These are phyloP conservation scores for Lipophrys pholis DNA, from an alignment of 2,113 vertebrate species.

Conservation along the genomic window DNA sequence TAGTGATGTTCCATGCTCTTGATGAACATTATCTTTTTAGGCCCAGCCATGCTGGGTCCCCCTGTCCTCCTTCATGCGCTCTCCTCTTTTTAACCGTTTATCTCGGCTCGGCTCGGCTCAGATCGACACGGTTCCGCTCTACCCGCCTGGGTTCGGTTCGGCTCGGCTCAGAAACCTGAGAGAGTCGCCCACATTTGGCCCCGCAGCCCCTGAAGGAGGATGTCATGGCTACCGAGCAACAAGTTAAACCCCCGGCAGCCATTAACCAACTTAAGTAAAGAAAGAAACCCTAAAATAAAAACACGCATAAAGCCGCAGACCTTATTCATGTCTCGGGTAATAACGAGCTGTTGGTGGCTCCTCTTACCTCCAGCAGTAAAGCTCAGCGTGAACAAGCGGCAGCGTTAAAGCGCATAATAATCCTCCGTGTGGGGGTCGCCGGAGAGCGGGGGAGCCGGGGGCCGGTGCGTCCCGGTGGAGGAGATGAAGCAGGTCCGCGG, in stretches of 20 bases:
- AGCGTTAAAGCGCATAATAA: constrained; percentile 64
- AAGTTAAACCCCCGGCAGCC: constrained; percentile 48
- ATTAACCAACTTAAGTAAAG: constrained; percentile 9
- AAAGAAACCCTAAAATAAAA: background rate
- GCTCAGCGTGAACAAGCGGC: constrained; percentile 53
- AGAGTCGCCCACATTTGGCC: constrained; percentile 39
- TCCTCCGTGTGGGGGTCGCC: constrained; percentile 22
- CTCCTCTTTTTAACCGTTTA: background rate
- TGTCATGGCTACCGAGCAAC: constrained; percentile 70
- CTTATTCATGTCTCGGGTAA: background rate
- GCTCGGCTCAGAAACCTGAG: constrained; percentile 54
- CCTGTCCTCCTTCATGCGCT: too few species aligned
- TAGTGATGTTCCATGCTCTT: too few species aligned
- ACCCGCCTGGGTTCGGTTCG: constrained; percentile 10
- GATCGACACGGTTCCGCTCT: too few species aligned
- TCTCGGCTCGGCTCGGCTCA: background rate
- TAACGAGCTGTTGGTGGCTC: background rate
- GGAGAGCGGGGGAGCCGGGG: background rate
- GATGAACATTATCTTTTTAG: too few species aligned
- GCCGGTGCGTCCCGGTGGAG: background rate
- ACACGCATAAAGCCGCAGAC: background rate
- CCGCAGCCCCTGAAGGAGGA: constrained; percentile 30
- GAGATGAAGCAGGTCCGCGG: background rate
- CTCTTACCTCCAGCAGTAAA: constrained; percentile 70
- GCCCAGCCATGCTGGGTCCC: too few species aligned